phyloP scores from a whole-genome alignment of 2,888 invertebrate genomes.

The Ethmia dodecea region DNA sequence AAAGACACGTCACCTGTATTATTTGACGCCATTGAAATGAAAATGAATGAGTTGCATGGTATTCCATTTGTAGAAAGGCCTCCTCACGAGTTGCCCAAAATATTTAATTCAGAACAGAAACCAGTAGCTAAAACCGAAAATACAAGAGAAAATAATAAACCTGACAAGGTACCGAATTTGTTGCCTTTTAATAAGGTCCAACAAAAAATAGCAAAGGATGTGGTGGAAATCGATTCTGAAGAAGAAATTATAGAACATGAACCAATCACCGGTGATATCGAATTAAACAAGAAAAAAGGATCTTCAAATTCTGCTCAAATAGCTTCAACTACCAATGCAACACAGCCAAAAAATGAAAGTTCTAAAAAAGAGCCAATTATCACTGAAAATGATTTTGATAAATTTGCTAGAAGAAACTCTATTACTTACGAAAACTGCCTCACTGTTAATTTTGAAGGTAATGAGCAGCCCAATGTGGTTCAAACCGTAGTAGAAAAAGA shows the following conservation, averaged over 20 bases:
- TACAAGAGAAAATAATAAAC: slow-evolving; percentile 26
- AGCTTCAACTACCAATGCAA: slow-evolving; percentile 8
- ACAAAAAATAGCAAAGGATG: slow-evolving; percentile 23
- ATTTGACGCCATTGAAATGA: slow-evolving; percentile 64
- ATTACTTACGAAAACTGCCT: slow-evolving; percentile 59
- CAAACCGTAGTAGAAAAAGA: slow-evolving; percentile 54
- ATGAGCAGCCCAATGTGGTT: slow-evolving; percentile 48
- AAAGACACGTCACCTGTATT: slow-evolving; percentile 25
- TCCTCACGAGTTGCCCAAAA: slow-evolving; percentile 45
- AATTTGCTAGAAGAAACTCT: slow-evolving; percentile 65
- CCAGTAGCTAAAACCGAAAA: slow-evolving; percentile 30
- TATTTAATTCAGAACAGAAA: slow-evolving; percentile 32
- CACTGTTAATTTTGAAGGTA: slow-evolving; percentile 52
- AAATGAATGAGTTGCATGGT: slow-evolving; percentile 70
- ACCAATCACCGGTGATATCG: slow-evolving; percentile 35
- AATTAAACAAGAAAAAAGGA: slow-evolving; percentile 21
- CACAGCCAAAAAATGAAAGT: slow-evolving; percentile 18
- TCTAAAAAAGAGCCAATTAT: slow-evolving; percentile 51
- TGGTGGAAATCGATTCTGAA: slow-evolving; percentile 27
- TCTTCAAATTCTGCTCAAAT: slow-evolving; percentile 14
- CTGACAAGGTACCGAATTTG: slow-evolving; percentile 37
- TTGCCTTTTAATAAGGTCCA: slow-evolving; percentile 38
- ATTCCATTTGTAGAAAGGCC: slow-evolving; percentile 59
- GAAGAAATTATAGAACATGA: slow-evolving; percentile 37
- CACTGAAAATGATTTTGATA: slow-evolving; percentile 70